Conservation (phyloP, 1,140 invertebrate species). For the Ceratitis capitata region DNA sequence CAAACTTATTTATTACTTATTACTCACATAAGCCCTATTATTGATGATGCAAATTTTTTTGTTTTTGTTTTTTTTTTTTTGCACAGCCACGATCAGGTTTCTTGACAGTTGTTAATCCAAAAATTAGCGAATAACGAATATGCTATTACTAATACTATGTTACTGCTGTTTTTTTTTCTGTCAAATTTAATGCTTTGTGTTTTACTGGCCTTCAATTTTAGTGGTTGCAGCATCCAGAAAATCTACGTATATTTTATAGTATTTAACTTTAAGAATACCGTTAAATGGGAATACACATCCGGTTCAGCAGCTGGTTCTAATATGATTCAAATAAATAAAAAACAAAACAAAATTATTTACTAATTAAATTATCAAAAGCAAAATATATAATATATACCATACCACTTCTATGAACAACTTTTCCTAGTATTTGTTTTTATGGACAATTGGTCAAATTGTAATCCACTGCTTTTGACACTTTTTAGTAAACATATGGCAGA, state of each 20-base stretch:
- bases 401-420: not conserved
- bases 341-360: not conserved
- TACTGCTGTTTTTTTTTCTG: not conserved
- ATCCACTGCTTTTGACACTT: no score
- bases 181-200: conserved; percentile 14
- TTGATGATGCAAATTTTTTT: not conserved
- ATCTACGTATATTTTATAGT: not conserved
- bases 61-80: no score
- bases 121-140: not conserved
- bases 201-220: not conserved
- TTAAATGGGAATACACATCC: not conserved
- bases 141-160: not conserved
- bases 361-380: not conserved
- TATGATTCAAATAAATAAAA: not conserved
- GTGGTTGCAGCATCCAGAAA: not conserved
- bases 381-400: not conserved
- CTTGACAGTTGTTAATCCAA: not conserved
- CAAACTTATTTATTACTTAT: not conserved
- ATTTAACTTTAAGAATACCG: not conserved
- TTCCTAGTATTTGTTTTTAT: not conserved
- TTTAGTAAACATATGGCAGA: not conserved
- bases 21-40: not conserved
- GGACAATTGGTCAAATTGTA: not conserved
- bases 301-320: not conserved
- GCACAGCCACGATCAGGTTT: not conserved